These are phyloP conservation scores for Eulemur mongoz DNA, from an alignment of 2,797 vertebrate species.

Conservation along the genomic window DNA sequence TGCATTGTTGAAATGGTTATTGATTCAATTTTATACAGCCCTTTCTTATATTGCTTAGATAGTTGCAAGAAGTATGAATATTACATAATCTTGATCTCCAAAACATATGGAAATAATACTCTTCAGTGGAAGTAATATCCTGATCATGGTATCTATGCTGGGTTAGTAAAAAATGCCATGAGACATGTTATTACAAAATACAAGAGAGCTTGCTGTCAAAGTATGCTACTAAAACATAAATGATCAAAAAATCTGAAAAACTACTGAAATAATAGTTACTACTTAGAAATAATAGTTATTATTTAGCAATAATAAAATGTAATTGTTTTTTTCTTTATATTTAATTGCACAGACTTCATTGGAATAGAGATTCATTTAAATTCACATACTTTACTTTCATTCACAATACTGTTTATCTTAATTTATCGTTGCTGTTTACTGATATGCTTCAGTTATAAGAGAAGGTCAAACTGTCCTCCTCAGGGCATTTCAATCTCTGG, in stretches of 20 bases:
- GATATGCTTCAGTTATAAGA: conserved; percentile 71
- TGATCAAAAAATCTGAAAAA: not conserved
- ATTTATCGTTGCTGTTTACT: conserved; percentile 65
- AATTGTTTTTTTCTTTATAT: not conserved
- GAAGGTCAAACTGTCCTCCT: conserved; percentile 71
- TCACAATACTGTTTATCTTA: conserved; percentile 57
- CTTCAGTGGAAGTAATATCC: not conserved
- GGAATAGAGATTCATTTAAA: not conserved
- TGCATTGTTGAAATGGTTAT: not conserved
- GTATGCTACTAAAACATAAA: not conserved
- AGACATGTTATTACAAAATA: not conserved
- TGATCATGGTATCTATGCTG: not conserved
- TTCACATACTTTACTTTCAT: not conserved
- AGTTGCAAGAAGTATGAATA: not conserved
- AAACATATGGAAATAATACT: not conserved
- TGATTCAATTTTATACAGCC: not conserved
- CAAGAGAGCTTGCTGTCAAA: not conserved
- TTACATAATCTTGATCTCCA: not conserved
- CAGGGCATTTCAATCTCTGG: conserved; percentile 68
- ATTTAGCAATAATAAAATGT: not conserved
- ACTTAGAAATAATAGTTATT: not conserved
- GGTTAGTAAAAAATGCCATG: not conserved
- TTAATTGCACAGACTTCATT: not conserved
- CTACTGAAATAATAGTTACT: not conserved
- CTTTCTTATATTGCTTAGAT: not conserved